Conservation (phyloP, 1,140 invertebrate genomes). For the Adoxophyes honmai region DNA sequence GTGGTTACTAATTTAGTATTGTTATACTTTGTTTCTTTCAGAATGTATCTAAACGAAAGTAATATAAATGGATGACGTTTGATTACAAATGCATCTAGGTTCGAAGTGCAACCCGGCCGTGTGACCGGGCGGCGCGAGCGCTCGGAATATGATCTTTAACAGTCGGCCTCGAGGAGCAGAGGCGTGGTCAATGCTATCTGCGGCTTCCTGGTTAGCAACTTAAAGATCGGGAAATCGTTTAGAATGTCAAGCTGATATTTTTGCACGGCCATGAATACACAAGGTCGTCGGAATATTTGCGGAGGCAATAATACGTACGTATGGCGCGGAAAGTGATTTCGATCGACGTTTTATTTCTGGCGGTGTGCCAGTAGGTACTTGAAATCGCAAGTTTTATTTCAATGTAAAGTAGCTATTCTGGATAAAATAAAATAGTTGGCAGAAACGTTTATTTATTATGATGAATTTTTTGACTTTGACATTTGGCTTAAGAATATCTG, state of each 20-base stretch:
- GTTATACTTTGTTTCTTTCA: too few relatives aligned
- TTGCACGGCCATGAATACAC: constrained; percentile 67
- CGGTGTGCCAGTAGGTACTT: constrained; percentile 41
- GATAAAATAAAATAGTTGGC: constrained; percentile 1
- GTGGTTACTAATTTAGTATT: too few relatives aligned
- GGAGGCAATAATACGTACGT: constrained; percentile 51
- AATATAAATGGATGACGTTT: too few relatives aligned
- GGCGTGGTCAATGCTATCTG: constrained; percentile 57
- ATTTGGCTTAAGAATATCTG: too few relatives aligned
- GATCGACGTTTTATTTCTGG: constrained; percentile 55
- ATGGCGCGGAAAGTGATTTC: constrained; percentile 59
- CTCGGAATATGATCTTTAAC: constrained; percentile 1
- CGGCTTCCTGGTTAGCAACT: constrained; percentile 68
- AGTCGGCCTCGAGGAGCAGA: constrained; percentile 48
- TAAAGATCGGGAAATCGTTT: constrained; percentile 68
- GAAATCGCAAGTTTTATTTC: constrained; percentile 30
- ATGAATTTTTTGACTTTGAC: too few relatives aligned
- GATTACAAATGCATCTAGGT: too few relatives aligned
- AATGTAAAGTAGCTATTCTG: constrained; percentile 10
- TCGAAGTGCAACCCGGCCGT: too few relatives aligned
- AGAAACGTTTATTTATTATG: neutral
- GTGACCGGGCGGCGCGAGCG: neutral
- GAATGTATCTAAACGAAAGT: too few relatives aligned
- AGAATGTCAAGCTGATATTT: constrained; percentile 75
- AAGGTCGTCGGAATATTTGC: constrained; percentile 64